Base-by-base conservation (phyloP, 2,888 invertebrate genomes). In the Chirona hameri region DNA sequence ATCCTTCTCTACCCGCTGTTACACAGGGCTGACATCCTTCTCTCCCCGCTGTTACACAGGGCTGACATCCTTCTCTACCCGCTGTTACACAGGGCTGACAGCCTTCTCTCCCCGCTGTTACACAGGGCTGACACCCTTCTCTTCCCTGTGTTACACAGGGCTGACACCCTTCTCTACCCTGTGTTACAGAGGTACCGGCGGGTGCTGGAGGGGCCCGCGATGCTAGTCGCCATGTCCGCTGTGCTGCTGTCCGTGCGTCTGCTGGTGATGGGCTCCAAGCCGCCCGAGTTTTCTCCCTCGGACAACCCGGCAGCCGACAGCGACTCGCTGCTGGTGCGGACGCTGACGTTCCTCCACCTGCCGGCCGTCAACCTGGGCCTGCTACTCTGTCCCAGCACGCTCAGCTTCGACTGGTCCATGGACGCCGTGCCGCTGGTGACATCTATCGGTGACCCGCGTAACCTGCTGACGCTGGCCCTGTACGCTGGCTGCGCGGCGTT, bases 321-420 rank as follows among this genome's bases (percentile, higher is more conserved):
- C 86, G 92, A 93, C 81, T 93, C 93, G 82, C 88, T 93, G 81
- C 89, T 95, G 86, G 95, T 95, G 76, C 91, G 98, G 85, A 90
- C 94, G 83, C 91, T 97, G 87, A 98, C 98, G 82, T 98, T 97
- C 89, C 90, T 93, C 85, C 97, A 96, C 88, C 91, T 99, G 86
- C 98, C 98, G 72, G 93, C 94, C 79, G 93, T 96, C 87, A 98
- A 98, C 89, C 93, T 96, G 87, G 92, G 93, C 88, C 91, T 98
- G 87, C 90, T 98, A 84, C 88, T 98, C 72, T 95, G 93, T 88
- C 98, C 98, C 12, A 91, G 92, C 86, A 92, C 93, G 86, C 90
- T 99, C 83, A 97, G 97, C 88, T 99, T 98, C 89, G 98, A 99
- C 89, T 99, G 98, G 99, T 97, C 98, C 48, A 98, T 99, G 98